Percentiles rank a stretch among this genome's conserved stretches.
Evolutionary conservation across 2,888 invertebrate genomes (phyloP).

Genomic region (Nymphalis polychloros): DNA sequence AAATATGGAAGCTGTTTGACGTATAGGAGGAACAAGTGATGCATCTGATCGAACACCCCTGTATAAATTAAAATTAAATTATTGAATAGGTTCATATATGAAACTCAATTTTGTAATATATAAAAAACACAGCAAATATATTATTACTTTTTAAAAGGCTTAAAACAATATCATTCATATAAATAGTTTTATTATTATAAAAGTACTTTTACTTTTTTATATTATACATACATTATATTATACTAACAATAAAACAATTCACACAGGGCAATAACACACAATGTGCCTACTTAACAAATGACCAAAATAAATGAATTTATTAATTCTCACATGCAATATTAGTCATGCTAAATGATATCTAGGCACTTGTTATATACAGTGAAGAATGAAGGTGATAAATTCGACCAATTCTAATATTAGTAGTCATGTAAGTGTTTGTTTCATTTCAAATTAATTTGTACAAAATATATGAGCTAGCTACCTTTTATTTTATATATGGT

Average conservation of each 20-base stretch:
- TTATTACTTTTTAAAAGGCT: neutral
- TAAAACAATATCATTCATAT: too few relatives aligned
- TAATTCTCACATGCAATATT: conserved; percentile 35
- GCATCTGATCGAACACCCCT: conserved; percentile 93
- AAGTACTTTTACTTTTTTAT: neutral
- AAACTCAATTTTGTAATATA: too few relatives aligned
- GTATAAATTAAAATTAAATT: conserved; percentile 40
- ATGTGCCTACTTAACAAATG: conserved; percentile 4
- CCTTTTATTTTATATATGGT: neutral
- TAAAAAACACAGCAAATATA: neutral
- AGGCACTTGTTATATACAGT: conserved; percentile 32
- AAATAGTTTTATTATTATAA: neutral
- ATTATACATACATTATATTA: too few relatives aligned
- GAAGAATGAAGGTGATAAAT: neutral
- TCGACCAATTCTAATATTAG: neutral
- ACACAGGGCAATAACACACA: conserved; percentile 1
- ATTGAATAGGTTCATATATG: neutral
- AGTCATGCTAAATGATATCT: conserved; percentile 38
- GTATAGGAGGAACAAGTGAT: conserved; percentile 95
- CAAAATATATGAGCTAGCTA: neutral
- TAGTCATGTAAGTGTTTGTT: neutral
- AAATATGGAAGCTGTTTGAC: conserved; percentile 99
- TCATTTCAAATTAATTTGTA: neutral
- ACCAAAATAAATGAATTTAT: neutral
- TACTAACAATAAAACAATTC: neutral